A percentile compares a stretch with the other conserved stretches of the same genome.
phyloP scores from a whole-genome alignment of 2,888 invertebrate species.

The Andrena haemorrhoa region DNA sequence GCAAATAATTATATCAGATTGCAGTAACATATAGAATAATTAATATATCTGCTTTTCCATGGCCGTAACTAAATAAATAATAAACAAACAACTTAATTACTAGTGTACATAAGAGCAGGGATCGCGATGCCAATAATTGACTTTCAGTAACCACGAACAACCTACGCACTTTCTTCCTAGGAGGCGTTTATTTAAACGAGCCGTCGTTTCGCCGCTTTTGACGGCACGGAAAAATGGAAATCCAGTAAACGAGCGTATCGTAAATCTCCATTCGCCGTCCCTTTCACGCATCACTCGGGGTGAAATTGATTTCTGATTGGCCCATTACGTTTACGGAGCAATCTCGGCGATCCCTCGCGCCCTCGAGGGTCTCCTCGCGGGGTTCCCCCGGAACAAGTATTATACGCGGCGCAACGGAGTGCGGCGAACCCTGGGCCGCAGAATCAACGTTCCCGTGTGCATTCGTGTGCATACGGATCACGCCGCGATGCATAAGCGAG shows the following conservation, averaged over 20 bases:
- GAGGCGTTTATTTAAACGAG: neutral
- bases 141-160: neutral
- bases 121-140: neutral
- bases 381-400: neutral
- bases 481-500: slow-evolving; percentile 36
- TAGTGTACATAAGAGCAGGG: neutral
- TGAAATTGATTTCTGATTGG: slow-evolving; percentile 41
- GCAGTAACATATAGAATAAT: no score
- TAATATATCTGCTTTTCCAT: no score
- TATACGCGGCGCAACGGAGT: slow-evolving; percentile 1
- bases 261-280: slow-evolving; percentile 7
- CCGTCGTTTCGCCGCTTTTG: neutral
- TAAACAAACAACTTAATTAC: no score
- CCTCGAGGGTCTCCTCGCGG: slow-evolving; percentile 2
- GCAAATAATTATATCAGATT: no score
- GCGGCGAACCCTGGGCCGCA: slow-evolving; percentile 18
- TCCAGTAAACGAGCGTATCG: neutral
- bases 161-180: neutral
- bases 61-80: no score
- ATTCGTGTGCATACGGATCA: slow-evolving; percentile 21
- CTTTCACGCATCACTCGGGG: slow-evolving; percentile 14
- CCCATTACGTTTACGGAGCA: slow-evolving; percentile 14
- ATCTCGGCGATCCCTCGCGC: slow-evolving; percentile 11
- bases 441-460: slow-evolving; percentile 28
- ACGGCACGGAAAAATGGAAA: slow-evolving; percentile 1